Base-by-base conservation (phyloP, 2,797 vertebrate species). In the Sciurus vulgaris region DNA sequence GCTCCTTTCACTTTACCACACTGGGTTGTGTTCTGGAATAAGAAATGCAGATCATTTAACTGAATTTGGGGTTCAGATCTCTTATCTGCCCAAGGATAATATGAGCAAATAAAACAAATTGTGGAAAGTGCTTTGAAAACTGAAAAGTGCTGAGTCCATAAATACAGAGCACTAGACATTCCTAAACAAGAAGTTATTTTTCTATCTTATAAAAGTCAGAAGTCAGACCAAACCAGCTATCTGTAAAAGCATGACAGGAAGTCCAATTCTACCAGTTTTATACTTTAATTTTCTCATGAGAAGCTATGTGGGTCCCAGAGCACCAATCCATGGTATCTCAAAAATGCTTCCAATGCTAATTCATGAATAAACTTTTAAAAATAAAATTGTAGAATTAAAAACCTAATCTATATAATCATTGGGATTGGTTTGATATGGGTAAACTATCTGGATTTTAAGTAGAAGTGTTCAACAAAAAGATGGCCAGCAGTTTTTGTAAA, bases 171-270 rank as follows among this genome's bases (percentile, higher is more conserved):
- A 82, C 17, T 14, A 41, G 74, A 85, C 35, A 30, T 79, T 72
- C 51, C 76, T 38, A 38, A 78, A 70, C 22, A 8, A 85, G 74
- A 84, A 69, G 67, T 88, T 81, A 38, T 76, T 95, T 95, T 85
- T 69, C 67, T 79, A 49, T 35, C 61, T 76, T 35, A 15, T 72
- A 49, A 70, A 61, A 24, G 78, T 76, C 63, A 84, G 30, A 86
- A 73, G 93, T 54, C 28, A 82, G 79, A 67, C 10, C 41, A 72
- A 77, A 83, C 69, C 30, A 47, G 28, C 54, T 94, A 3, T 86
- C 77, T 91, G 12, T n/a, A 13, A 33, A 82, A 41, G 28, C 28
- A 7, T 41, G 18, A 69, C n/a, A 56, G n/a, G 33, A 41, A 65
- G 26, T 91, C 22, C 24, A 79, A 51, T 44, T 51, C 14, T 51